A percentile compares a stretch with the other conserved stretches of the same genome.
phyloP scores from a whole-genome alignment of 2,797 vertebrate genomes.

The Carcharodon carcharias region DNA sequence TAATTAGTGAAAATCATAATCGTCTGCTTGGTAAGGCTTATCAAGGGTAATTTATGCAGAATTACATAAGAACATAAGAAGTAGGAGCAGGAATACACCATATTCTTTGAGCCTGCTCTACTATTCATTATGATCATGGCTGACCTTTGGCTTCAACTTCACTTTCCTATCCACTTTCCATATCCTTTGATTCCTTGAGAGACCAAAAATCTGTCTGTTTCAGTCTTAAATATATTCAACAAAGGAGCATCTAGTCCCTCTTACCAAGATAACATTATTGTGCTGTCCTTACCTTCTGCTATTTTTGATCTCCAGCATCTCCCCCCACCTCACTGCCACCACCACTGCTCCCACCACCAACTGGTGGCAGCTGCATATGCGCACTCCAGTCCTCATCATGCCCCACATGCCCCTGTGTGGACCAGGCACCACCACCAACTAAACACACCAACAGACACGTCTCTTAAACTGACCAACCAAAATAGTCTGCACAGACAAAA shows the following conservation, averaged over 20 bases:
- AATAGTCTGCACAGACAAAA: not conserved
- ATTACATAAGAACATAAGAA: not conserved
- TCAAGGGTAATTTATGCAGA: not conserved
- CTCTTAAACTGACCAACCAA: not conserved
- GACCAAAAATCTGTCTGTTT: not conserved
- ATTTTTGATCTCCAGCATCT: not conserved
- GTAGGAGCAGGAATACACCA: not conserved
- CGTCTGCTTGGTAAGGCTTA: not conserved
- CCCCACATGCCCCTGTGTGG: too few relatives aligned
- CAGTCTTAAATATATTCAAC: not conserved
- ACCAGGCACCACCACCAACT: not conserved
- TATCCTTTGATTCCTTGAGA: not conserved
- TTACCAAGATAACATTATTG: not conserved
- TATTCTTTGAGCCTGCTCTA: not conserved
- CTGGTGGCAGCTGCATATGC: too few relatives aligned
- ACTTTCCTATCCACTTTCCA: too few relatives aligned
- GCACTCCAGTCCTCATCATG: not conserved
- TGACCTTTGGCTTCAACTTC: not conserved
- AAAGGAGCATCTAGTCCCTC: not conserved
- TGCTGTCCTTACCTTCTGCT: not conserved
- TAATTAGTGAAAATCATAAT: not conserved
- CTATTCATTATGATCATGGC: not conserved
- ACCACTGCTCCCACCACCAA: too few relatives aligned
- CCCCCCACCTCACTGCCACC: too few relatives aligned
- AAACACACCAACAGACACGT: not conserved